Base-by-base conservation (phyloP, 1,140 invertebrate species). In the Dolichoris vasculosae region DNA sequence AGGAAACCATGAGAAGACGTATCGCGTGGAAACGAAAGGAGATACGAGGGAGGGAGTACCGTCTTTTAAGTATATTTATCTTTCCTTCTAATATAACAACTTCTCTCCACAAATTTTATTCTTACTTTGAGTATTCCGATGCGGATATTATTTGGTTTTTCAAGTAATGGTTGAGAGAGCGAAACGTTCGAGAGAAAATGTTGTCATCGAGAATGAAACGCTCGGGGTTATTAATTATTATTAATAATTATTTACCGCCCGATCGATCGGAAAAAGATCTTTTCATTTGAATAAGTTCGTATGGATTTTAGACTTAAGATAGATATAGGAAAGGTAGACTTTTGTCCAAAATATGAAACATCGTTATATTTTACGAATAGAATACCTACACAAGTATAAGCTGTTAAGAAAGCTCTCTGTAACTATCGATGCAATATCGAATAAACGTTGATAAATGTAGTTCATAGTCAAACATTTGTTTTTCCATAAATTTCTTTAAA, bases 151-250 rank as follows among this genome's bases (percentile, higher is more conserved):
- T 64, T 4, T 26, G 6, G 30, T 64, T 30, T 30, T 15, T 64
- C n/a, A 64, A 64, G 63, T 64, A 64, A 64, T 64, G 63, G 20
- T 64, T 9, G 32, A 64, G 32, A 64, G 63, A 30, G 30, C n/a
- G 63, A 26, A 17, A 30, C 26, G 30, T 32, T 64, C 15, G 30
- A 64, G 30, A 64, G 26, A 64, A 64, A 32, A 15, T 64, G 32
- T 30, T 64, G 15, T 64, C 30, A 64, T 64, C 32, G n/a, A 2
- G 63, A 64, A 64, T 64, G 32, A 64, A 64, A 30, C 32, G 63
- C 63, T 64, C 63, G 63, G 30, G 63, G 32, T n/a, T n/a, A n/a
- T n/a, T n/a, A n/a, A n/a, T n/a, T n/a, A 64, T 64, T 64, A 64
- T 30, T 64, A 30, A 30, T 64, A 64, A 64, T 64, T 17, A 7